Evolutionary conservation across 2,888 invertebrate species (phyloP).

Genomic region (Stenotaenia linearis): DNA sequence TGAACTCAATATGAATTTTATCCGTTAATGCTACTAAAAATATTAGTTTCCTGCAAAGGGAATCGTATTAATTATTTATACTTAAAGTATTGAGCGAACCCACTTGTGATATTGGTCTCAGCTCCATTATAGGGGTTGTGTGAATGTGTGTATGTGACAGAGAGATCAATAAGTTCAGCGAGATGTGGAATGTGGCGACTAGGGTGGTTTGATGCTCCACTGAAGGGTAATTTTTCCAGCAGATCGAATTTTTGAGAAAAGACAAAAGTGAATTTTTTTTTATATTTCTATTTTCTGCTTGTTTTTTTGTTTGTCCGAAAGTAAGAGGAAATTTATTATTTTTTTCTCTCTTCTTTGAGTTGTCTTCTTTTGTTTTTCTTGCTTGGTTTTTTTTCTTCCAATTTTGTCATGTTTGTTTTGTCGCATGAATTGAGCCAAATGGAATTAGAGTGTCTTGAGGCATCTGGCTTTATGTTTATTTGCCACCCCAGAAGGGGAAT

Average conservation of each 20-base stretch:
- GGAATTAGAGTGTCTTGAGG: constrained; percentile 10
- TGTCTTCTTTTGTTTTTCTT: not conserved
- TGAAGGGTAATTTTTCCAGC: not conserved
- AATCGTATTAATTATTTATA: not conserved
- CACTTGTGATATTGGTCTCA: not conserved
- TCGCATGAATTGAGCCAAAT: constrained; percentile 18
- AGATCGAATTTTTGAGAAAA: not conserved
- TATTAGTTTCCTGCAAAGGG: not conserved
- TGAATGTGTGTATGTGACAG: not conserved
- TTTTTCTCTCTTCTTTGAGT: not conserved
- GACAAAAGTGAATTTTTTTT: constrained; percentile 12
- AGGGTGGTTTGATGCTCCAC: constrained; percentile 17
- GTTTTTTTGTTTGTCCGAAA: not conserved
- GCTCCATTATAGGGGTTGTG: not conserved
- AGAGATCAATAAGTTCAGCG: constrained; percentile 13
- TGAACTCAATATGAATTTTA: no score
- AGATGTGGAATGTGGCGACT: constrained; percentile 8
- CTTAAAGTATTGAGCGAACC: not conserved
- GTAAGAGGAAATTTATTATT: not conserved
- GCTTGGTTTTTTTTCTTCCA: not conserved
- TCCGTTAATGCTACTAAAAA: no score
- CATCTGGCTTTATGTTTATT: constrained; percentile 23
- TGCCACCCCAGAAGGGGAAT: constrained; percentile 13
- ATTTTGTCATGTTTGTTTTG: not conserved
- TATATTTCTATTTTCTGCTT: not conserved